These are phyloP conservation scores for Trypoxylus dichotomus DNA, from an alignment of 1,140 invertebrate species.

Conservation along the genomic window DNA sequence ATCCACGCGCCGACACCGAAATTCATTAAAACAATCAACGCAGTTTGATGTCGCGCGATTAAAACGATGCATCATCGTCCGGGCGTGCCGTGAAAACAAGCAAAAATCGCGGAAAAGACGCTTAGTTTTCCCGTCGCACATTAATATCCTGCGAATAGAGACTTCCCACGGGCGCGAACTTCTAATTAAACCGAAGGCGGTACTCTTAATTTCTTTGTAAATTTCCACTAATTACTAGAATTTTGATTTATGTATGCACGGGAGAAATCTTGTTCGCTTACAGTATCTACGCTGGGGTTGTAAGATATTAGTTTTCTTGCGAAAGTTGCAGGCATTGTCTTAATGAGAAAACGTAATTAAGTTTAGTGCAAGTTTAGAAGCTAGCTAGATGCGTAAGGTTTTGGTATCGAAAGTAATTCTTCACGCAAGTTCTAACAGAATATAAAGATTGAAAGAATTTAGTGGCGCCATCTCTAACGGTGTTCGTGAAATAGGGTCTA, in stretches of 20 bases:
- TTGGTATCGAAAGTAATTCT: too few relatives aligned
- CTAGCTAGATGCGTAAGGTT: too few relatives aligned
- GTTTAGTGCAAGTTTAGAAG: too few relatives aligned
- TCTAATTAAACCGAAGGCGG: background rate
- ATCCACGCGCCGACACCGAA: background rate
- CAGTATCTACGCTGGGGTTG: too few relatives aligned
- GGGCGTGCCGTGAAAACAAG: background rate
- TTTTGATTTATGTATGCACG: background rate
- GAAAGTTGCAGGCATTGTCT: too few relatives aligned
- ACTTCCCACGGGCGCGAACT: background rate
- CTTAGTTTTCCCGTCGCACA: background rate
- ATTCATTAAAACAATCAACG: constrained; percentile 7
- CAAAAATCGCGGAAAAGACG: background rate
- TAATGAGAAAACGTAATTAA: too few relatives aligned
- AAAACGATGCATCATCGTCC: background rate
- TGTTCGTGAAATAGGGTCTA: too few relatives aligned
- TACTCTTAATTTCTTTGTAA: background rate
- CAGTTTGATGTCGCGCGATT: constrained; percentile 1
- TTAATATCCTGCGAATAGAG: background rate
- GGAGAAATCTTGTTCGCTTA: too few relatives aligned
- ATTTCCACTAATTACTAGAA: background rate
- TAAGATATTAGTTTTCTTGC: too few relatives aligned
- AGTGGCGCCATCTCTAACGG: too few relatives aligned
- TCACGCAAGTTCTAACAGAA: too few relatives aligned
- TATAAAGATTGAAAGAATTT: too few relatives aligned